Evolutionary conservation across 2,888 invertebrate genomes (phyloP).

Genomic region (Leptothorax acervorum): DNA sequence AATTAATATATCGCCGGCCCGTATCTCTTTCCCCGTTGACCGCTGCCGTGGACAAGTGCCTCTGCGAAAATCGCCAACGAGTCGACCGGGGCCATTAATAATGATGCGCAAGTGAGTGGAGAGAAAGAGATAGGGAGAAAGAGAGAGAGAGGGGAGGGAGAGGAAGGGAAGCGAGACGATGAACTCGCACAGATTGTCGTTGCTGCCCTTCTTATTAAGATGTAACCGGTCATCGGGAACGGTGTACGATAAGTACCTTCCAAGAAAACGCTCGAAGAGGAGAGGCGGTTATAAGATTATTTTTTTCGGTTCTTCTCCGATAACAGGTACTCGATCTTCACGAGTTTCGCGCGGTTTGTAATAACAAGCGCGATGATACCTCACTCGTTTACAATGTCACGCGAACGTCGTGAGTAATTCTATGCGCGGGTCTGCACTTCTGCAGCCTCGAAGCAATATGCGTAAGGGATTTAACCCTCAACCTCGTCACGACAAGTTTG

Average conservation of each 20-base stretch:
- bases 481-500: background rate
- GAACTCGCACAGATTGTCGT: slow-evolving; percentile 68
- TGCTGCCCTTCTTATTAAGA: slow-evolving; percentile 76
- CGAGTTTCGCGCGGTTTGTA: slow-evolving; percentile 44
- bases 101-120: slow-evolving; percentile 48
- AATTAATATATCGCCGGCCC: slow-evolving; percentile 82
- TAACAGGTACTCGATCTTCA: slow-evolving; percentile 32
- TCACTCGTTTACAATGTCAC: slow-evolving; percentile 34
- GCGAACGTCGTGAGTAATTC: slow-evolving; percentile 18
- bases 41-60: slow-evolving; percentile 71
- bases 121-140: slow-evolving; percentile 60
- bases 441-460: background rate
- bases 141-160: slow-evolving; percentile 51
- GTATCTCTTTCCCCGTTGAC: slow-evolving; percentile 64
- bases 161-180: slow-evolving; percentile 63
- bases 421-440: background rate
- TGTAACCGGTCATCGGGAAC: slow-evolving; percentile 72
- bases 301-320: slow-evolving; percentile 12
- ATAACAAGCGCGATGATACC: slow-evolving; percentile 46
- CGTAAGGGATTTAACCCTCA: background rate
- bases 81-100: slow-evolving; percentile 76
- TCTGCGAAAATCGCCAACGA: slow-evolving; percentile 77
- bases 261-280: slow-evolving; percentile 67
- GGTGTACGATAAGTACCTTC: slow-evolving; percentile 68
- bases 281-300: slow-evolving; percentile 26